Base-by-base conservation (phyloP, 1,140 invertebrate species). In the Nebria ingens region DNA sequence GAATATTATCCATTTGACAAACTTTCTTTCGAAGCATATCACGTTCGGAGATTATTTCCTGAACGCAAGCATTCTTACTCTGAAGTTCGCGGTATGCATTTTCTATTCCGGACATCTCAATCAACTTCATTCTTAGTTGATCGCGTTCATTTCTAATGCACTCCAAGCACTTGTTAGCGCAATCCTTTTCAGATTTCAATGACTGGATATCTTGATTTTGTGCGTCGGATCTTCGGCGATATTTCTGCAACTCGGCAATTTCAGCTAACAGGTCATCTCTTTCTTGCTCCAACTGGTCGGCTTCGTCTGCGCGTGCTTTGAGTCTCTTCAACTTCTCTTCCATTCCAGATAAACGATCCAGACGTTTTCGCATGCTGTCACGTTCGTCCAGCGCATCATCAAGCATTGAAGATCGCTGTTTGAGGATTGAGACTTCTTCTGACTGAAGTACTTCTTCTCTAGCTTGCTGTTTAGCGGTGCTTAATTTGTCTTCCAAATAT, bases 251-350 rank as follows among this genome's bases (percentile, higher is more conserved):
- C 4, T 45, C 40, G 3, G 6, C 15, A 45, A 45, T 17, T 17
- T 45, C 6, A 4, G 6, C 3, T 6, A 45, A 11, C 15, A 45
- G 17, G 21, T 51, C 49, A 40, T 34, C 58, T 45, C 63, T 52
- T 13, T 59, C 55, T 29, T 58, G 34, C 51, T 65, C 59, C 19
- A 66, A 25, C 19, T 63, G 59, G 15, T 67, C 63, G 9, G 60
- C 59, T 55, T 58, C 58, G 19, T 62, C 60, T 2, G 64, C 61
- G 56, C 63, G 64, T 13, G 52, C 55, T 17, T 57, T 61, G 11
- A 65, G 54, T 19, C 51, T 51, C 15, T 56, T 61, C 9, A 65
- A 55, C 52, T 68, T 58, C n/a, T 56, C 52, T 53, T 62, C 56
- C 23, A 66, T n/a, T 17, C 59, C 58, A 38, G 55, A 52, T 40